Conservation (phyloP, 2,888 invertebrate genomes). For the Ariolimax columbianus region DNA sequence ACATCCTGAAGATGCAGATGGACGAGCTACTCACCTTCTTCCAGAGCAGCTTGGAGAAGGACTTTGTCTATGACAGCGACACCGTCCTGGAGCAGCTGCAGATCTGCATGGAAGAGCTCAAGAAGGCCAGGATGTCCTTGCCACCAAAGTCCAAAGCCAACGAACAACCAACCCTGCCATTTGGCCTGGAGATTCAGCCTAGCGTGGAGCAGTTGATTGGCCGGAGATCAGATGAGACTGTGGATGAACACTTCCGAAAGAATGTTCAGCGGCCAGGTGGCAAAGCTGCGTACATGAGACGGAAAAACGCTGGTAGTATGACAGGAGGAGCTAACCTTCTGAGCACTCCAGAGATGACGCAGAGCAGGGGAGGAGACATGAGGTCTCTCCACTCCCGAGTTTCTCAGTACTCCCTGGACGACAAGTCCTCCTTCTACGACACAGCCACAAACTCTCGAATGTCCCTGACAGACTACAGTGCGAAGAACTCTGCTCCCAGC, state of each 20-base stretch:
- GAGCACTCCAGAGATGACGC: conserved; percentile 54
- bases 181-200: conserved; percentile 86
- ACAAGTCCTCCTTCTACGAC: conserved; percentile 71
- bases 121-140: conserved; percentile 85
- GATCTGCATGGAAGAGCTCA: conserved; percentile 91
- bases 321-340: conserved; percentile 63
- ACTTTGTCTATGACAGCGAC: conserved; percentile 96
- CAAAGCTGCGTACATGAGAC: conserved; percentile 67
- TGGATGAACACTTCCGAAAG: conserved; percentile 72
- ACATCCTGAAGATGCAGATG: conserved; percentile 77
- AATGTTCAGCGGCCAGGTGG: conserved; percentile 63
- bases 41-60: conserved; percentile 90
- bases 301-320: conserved; percentile 59
- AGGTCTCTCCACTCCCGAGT: conserved; percentile 58
- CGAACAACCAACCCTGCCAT: conserved; percentile 89
- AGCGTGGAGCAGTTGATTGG: conserved; percentile 75
- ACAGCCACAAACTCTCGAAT: conserved; percentile 72
- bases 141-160: conserved; percentile 84
- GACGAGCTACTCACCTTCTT: conserved; percentile 79
- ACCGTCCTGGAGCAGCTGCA: conserved; percentile 91
- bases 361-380: conserved; percentile 44
- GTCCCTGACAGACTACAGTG: conserved; percentile 68
- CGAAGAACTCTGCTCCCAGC: conserved; percentile 71
- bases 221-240: conserved; percentile 62
- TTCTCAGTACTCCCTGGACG: conserved; percentile 69